These are phyloP conservation scores for Tor tambroides DNA, from an alignment of 2,113 vertebrate species.

Conservation along the genomic window DNA sequence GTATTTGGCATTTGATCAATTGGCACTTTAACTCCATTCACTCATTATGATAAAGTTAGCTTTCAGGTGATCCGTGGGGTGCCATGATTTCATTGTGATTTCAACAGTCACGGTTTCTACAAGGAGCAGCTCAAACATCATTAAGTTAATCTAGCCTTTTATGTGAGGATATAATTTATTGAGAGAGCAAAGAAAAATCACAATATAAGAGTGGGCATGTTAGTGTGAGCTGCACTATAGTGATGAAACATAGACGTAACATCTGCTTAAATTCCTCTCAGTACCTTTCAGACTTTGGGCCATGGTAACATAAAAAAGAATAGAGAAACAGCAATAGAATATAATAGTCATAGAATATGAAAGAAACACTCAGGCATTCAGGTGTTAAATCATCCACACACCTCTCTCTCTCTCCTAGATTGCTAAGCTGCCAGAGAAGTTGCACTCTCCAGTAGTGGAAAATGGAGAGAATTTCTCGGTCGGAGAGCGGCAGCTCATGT, in stretches of 20 bases:
- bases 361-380: constrained; percentile 5
- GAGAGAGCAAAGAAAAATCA: constrained; percentile 2
- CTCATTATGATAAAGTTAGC: background rate
- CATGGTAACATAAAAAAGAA: constrained; percentile 1
- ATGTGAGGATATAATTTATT: constrained; percentile 16
- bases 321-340: background rate
- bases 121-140: background rate
- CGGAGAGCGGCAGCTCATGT: constrained; percentile 80
- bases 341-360: background rate
- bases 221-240: background rate
- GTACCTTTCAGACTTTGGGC: background rate
- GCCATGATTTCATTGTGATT: background rate
- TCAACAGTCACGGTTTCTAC: background rate
- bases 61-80: background rate
- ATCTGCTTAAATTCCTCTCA: constrained; percentile 7
- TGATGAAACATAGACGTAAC: constrained; percentile 27
- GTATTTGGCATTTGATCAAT: background rate
- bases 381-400: background rate
- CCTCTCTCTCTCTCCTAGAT: constrained; percentile 66
- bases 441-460: constrained; percentile 75
- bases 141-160: constrained; percentile 3
- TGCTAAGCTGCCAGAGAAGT: constrained; percentile 73
- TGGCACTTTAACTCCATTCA: background rate
- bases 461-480: constrained; percentile 74
- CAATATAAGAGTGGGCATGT: background rate